phyloP scores from a whole-genome alignment of 2,888 invertebrate species.

The Alviniconcha strummeri region DNA sequence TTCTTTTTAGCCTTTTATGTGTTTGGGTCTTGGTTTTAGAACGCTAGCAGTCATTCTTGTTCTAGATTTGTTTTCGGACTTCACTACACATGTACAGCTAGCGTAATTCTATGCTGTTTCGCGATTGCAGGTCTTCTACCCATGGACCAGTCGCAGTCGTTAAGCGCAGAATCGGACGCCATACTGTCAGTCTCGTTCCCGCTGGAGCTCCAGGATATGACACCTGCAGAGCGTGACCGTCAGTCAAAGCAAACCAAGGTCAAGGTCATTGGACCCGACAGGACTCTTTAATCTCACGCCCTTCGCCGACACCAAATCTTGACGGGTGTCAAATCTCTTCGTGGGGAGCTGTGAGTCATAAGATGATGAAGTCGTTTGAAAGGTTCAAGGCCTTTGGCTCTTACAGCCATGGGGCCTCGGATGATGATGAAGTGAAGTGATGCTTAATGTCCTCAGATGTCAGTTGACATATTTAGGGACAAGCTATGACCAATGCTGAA shows the following conservation, averaged over 20 bases:
- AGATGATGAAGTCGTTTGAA: too few species aligned
- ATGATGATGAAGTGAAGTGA: too few species aligned
- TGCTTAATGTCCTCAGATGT: too few species aligned
- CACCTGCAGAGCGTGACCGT: slow-evolving; percentile 9
- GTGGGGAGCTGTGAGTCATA: too few species aligned
- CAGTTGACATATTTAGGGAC: too few species aligned
- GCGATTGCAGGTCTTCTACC: slow-evolving; percentile 3
- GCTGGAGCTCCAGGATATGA: not conserved
- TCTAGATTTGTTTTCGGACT: not conserved
- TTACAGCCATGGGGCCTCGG: too few species aligned
- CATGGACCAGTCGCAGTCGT: not conserved
- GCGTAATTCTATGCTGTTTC: not conserved
- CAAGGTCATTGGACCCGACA: slow-evolving; percentile 20
- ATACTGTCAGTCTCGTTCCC: slow-evolving; percentile 22
- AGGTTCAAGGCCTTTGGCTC: too few species aligned
- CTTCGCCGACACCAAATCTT: too few species aligned
- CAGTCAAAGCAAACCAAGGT: slow-evolving; percentile 20
- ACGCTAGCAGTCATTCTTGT: not conserved
- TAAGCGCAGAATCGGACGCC: not conserved
- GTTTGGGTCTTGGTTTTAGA: not conserved
- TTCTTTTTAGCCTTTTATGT: not conserved
- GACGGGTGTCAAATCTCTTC: not conserved
- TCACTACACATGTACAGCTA: too few species aligned
- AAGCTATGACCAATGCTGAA: too few species aligned
- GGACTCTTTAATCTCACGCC: not conserved